Conservation (phyloP, 2,797 vertebrate genomes). For the Phaenicophaeus curvirostris region DNA sequence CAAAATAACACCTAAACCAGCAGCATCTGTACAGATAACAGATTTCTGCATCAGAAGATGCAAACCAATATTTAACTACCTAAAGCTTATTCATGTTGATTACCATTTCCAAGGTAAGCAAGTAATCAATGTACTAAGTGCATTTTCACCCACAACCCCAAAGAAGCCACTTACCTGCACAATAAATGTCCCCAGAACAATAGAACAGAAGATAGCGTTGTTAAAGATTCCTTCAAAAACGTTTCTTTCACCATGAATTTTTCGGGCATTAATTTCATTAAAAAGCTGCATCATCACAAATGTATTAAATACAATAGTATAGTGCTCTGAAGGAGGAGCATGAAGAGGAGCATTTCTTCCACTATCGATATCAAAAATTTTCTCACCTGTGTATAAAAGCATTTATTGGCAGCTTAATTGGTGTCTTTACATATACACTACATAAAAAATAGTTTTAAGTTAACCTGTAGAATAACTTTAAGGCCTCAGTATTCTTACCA, state of each 20-base stretch:
- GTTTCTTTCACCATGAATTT: conserved; percentile 98
- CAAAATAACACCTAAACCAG: neutral
- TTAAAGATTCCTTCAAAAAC: conserved; percentile 99
- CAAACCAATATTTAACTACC: neutral
- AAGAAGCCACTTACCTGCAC: conserved; percentile 86
- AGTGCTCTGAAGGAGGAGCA: conserved; percentile 96
- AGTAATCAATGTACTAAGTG: neutral
- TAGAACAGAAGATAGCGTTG: conserved; percentile 96
- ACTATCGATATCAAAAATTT: conserved; percentile 93
- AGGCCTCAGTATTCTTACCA: conserved; percentile 80
- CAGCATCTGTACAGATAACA: neutral
- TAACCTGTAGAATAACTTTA: neutral
- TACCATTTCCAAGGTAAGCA: neutral
- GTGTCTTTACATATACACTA: neutral
- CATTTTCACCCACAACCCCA: neutral
- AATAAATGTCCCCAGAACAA: conserved; percentile 95
- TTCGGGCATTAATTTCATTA: conserved; percentile 98
- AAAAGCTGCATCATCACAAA: conserved; percentile 99
- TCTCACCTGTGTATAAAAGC: conserved; percentile 85
- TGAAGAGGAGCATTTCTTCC: conserved; percentile 94
- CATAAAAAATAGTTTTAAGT: neutral
- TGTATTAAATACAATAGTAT: conserved; percentile 98
- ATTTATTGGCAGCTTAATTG: neutral
- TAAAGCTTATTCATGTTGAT: neutral
- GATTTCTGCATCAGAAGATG: neutral